phyloP scores from a whole-genome alignment of 2,113 vertebrate genomes.

The Mustelus asterias region DNA sequence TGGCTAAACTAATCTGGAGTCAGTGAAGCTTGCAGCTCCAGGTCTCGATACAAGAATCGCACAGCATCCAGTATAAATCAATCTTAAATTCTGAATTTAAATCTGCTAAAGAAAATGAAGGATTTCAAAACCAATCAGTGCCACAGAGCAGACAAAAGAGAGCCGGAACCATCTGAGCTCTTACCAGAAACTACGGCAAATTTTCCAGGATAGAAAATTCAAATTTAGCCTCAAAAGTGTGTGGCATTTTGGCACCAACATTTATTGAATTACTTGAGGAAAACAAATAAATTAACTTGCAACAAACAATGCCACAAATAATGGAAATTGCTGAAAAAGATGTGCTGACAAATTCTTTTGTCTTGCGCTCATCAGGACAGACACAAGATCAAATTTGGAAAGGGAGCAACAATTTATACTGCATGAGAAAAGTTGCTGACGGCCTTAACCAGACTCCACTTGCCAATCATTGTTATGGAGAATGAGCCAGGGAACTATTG shows the following conservation, averaged over 20 bases:
- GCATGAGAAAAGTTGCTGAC: no score
- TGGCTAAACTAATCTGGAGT: neutral
- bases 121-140: neutral
- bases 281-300: neutral
- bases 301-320: neutral
- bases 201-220: neutral
- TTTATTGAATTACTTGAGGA: neutral
- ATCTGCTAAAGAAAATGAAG: neutral
- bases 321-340: neutral
- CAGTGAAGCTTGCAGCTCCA: neutral
- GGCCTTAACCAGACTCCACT: no score
- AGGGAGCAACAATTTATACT: no score
- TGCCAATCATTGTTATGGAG: no score
- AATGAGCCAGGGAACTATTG: no score
- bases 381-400: no score
- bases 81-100: neutral
- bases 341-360: no score
- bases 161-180: neutral
- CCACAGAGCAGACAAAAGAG: neutral
- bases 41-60: neutral
- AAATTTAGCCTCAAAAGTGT: neutral
- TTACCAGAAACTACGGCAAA: neutral
- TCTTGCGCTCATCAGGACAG: no score
- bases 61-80: neutral
- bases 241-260: neutral